These are phyloP conservation scores for Drosophila fulvimacula DNA, from an alignment of 2,888 invertebrate genomes.

Conservation along the genomic window DNA sequence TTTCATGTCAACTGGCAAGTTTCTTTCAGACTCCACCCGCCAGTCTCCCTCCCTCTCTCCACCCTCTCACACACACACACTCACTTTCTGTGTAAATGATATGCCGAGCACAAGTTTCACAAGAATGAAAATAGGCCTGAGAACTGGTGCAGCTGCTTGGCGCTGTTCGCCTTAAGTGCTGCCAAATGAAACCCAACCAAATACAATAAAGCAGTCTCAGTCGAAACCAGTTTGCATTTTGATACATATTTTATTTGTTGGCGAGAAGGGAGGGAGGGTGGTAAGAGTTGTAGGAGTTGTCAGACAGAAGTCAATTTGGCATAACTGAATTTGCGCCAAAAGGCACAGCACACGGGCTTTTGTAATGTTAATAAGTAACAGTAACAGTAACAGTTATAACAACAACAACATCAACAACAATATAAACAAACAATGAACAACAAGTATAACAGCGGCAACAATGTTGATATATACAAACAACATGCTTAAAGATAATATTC, in stretches of 20 bases:
- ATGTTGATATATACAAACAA: slow-evolving; percentile 41
- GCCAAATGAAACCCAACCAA: slow-evolving; percentile 41
- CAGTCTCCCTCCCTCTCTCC: slow-evolving; percentile 6
- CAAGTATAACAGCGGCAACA: slow-evolving; percentile 29
- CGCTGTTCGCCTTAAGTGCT: slow-evolving; percentile 63
- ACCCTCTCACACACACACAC: neutral
- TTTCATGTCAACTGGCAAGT: slow-evolving; percentile 61
- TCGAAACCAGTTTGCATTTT: slow-evolving; percentile 62
- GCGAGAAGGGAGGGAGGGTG: neutral
- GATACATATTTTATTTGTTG: slow-evolving; percentile 46
- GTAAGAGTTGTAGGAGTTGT: neutral
- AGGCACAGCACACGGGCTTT: slow-evolving; percentile 68
- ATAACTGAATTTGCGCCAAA: slow-evolving; percentile 69
- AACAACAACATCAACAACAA: slow-evolving; percentile 29
- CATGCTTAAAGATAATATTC: slow-evolving; percentile 69
- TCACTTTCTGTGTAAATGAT: slow-evolving; percentile 49
- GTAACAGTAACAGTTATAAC: slow-evolving; percentile 35
- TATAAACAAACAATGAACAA: slow-evolving; percentile 11
- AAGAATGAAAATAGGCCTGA: slow-evolving; percentile 61
- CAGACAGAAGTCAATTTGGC: slow-evolving; percentile 71
- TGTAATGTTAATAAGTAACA: slow-evolving; percentile 74
- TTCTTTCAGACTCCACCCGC: slow-evolving; percentile 19
- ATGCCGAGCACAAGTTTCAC: slow-evolving; percentile 37
- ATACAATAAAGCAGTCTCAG: slow-evolving; percentile 41
- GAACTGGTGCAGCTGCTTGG: slow-evolving; percentile 65